A percentile compares a stretch with the other conserved stretches of the same genome.
These are phyloP conservation scores for Standfussiana lucernea DNA, from an alignment of 2,888 invertebrate genomes.

Conservation along the genomic window DNA sequence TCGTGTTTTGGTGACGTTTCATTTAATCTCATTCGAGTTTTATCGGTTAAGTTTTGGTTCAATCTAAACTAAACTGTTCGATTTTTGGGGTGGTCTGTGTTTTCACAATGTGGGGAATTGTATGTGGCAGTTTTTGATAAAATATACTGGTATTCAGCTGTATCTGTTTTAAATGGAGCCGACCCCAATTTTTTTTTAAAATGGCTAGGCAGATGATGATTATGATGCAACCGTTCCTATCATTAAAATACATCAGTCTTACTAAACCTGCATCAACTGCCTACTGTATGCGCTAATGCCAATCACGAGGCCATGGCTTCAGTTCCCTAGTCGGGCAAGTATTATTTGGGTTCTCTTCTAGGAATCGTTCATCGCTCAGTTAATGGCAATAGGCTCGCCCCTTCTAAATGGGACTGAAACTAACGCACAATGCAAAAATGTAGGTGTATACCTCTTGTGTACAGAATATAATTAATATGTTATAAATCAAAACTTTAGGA, in stretches of 20 bases:
- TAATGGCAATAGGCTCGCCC: background rate
- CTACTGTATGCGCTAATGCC: background rate
- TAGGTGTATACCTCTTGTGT: no score
- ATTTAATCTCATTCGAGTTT: constrained; percentile 57
- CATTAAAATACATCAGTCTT: background rate
- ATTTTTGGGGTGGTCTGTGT: constrained; percentile 24
- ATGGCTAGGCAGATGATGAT: background rate
- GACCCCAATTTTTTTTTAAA: background rate
- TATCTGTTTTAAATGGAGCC: background rate
- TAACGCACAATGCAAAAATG: no score
- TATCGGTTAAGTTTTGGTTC: constrained; percentile 47
- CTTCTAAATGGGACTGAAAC: background rate
- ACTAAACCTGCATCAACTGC: background rate
- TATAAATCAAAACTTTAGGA: background rate
- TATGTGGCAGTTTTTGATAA: background rate
- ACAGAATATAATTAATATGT: no score
- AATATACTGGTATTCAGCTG: background rate
- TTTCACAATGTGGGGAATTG: background rate
- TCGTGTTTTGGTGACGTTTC: constrained; percentile 50
- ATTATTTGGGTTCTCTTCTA: background rate
- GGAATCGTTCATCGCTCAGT: background rate
- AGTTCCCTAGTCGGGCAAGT: background rate
- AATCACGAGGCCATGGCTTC: background rate
- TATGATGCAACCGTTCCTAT: background rate
- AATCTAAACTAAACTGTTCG: constrained; percentile 35